These are phyloP conservation scores for Okapia johnstoni DNA, from an alignment of 2,113 vertebrate genomes.

Conservation along the genomic window DNA sequence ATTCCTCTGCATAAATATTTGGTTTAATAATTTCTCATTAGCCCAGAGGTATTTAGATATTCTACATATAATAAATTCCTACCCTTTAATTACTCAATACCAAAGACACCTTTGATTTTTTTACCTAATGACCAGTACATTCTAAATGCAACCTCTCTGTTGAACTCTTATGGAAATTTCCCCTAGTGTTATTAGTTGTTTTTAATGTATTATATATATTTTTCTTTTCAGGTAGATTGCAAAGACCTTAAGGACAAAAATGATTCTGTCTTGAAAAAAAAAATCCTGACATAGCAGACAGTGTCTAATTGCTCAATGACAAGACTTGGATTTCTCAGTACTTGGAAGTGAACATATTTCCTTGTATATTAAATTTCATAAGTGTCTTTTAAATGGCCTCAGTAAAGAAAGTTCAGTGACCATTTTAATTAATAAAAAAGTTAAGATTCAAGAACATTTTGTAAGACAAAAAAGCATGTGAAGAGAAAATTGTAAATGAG, in stretches of 20 bases:
- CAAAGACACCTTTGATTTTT: slow-evolving; percentile 58
- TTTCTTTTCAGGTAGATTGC: not conserved
- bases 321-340: not conserved
- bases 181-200: not conserved
- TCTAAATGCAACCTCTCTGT: slow-evolving; percentile 3
- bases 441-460: not conserved
- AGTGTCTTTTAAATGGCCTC: not conserved
- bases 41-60: slow-evolving; percentile 34
- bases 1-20: slow-evolving; percentile 30
- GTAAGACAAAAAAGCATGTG: not conserved
- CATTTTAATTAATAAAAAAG: slow-evolving; percentile 52
- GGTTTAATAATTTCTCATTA: slow-evolving; percentile 52
- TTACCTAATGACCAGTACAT: not conserved
- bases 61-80: slow-evolving; percentile 5
- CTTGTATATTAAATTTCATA: not conserved
- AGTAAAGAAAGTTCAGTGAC: not conserved
- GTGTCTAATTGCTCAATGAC: not conserved
- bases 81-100: slow-evolving; percentile 35
- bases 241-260: not conserved
- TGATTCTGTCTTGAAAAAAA: not conserved
- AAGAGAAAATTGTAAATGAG: not conserved
- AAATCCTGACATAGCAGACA: not conserved
- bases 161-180: not conserved
- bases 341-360: not conserved
- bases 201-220: not conserved